Evolutionary conservation across 2,888 invertebrate species (phyloP), one percentile per base, ranked within the genome.

Genomic region (Phragmatobia fuliginosa): DNA sequence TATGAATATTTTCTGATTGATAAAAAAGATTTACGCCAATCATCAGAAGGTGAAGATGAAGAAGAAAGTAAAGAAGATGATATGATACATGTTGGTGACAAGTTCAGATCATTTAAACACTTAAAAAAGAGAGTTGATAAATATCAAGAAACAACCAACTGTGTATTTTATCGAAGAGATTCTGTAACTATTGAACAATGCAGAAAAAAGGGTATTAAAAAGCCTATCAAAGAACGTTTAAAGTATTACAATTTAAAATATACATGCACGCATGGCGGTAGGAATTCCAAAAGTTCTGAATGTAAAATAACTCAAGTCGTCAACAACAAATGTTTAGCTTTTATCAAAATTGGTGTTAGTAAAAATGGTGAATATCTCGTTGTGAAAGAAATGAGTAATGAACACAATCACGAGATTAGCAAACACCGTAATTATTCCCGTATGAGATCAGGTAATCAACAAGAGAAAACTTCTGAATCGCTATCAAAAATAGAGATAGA

Each of bases 1-100:
- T 66, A 66, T 41, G 66, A 66, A 66, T 66, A 66, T 59, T 66
- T 59, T 66, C 41, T 66, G 32, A 66, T 66, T 14, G 65, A 66
- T 31, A 56, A 28, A 14, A 36, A 58, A 59, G 31, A 66, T 11
- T 41, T 59, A n/a, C 21, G 11, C 5, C 21, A 41, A 64, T 67
- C 69, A 21, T 63, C 62, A 25, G 62, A 66, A 18, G 66, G 59
- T 38, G 66, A 66, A 21, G 38, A 38, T 32, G 66, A 66, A n/a
- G 38, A 58, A 41, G 38, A n/a, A 31, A 59, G 38, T 58, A 31
- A 58, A 52, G 62, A 58, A 38, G 38, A 41, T 11, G 18, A 28
- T 41, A 38, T 36, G 7, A 16, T 66, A 31, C 31, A 31, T 8
- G n/a, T 21, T 41, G 66, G 66, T 41, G 66, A 66, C n/a, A 59